These are phyloP conservation scores for Calliopsis andreniformis DNA, from an alignment of 1,140 invertebrate genomes.

Conservation along the genomic window DNA sequence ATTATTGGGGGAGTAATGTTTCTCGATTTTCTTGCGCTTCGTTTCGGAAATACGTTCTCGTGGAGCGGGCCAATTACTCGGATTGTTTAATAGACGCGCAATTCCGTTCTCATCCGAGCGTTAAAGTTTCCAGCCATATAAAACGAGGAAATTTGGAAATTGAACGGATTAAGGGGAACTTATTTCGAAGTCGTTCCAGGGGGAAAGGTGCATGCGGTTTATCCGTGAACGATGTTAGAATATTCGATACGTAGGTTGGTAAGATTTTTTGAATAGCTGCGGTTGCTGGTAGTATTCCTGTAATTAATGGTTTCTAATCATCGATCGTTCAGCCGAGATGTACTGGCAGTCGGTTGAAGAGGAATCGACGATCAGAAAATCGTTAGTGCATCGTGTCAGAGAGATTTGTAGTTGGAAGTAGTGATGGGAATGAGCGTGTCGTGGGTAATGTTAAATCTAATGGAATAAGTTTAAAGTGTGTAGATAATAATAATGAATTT, in stretches of 20 bases:
- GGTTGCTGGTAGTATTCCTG: background rate
- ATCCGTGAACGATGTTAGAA: background rate
- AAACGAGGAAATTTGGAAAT: slow-evolving; percentile 11
- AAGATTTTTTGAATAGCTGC: background rate
- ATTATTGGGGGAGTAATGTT: slow-evolving; percentile 6
- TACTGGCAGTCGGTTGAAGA: background rate
- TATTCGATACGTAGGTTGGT: background rate
- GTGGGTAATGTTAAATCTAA: no score
- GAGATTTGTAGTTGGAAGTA: background rate
- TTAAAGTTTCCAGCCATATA: background rate
- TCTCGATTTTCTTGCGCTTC: slow-evolving; percentile 13
- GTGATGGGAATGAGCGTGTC: background rate
- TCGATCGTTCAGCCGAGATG: background rate
- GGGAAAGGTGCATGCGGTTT: background rate
- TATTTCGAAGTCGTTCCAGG: background rate
- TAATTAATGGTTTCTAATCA: background rate
- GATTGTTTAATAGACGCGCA: slow-evolving; percentile 23
- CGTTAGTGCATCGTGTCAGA: background rate
- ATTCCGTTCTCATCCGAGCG: background rate
- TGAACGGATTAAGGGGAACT: background rate
- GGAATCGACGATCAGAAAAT: background rate
- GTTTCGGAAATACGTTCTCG: slow-evolving; percentile 18
- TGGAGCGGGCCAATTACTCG: slow-evolving; percentile 11
- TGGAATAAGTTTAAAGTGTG: background rate
- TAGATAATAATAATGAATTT: no score